Evolutionary conservation across 2,113 vertebrate species (phyloP).

Genomic region (Prolemur simus): DNA sequence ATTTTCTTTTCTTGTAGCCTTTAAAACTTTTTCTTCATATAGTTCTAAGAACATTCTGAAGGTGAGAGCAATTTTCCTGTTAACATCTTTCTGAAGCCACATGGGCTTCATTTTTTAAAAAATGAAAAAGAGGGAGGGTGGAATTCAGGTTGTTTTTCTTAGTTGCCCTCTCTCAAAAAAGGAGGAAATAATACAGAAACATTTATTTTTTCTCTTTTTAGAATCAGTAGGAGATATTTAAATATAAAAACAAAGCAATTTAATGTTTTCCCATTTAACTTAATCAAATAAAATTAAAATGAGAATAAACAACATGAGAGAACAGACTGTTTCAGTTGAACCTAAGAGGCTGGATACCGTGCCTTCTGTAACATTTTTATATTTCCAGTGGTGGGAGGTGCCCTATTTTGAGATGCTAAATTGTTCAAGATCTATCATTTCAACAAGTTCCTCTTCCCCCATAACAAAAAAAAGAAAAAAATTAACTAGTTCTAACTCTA

Average conservation of each 20-base stretch:
- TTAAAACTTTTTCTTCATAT: neutral
- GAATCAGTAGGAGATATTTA: neutral
- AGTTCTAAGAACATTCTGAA: neutral
- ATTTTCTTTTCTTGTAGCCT: neutral
- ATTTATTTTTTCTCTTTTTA: neutral
- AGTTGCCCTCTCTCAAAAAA: neutral
- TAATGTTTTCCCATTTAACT: neutral
- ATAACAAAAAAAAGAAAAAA: neutral
- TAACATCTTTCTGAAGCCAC: conserved; percentile 7
- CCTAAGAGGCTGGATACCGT: neutral
- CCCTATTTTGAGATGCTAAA: conserved; percentile 19
- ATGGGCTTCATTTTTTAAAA: conserved; percentile 19
- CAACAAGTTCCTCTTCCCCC: neutral
- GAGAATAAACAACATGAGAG: conserved; percentile 9
- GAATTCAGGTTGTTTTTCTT: conserved; percentile 3
- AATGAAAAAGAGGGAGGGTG: neutral
- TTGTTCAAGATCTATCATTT: neutral
- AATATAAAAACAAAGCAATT: neutral
- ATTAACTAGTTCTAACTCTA: neutral
- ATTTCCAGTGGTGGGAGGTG: neutral
- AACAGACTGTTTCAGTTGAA: neutral
- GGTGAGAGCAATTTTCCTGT: neutral
- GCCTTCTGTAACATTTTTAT: neutral
- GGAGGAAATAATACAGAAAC: neutral
- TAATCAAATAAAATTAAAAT: conserved; percentile 28